Percentiles rank a stretch among this genome's conserved stretches.
These are phyloP conservation scores for Porites rus DNA, from an alignment of 92 coral and sea anemone species.

Conservation along the genomic window DNA sequence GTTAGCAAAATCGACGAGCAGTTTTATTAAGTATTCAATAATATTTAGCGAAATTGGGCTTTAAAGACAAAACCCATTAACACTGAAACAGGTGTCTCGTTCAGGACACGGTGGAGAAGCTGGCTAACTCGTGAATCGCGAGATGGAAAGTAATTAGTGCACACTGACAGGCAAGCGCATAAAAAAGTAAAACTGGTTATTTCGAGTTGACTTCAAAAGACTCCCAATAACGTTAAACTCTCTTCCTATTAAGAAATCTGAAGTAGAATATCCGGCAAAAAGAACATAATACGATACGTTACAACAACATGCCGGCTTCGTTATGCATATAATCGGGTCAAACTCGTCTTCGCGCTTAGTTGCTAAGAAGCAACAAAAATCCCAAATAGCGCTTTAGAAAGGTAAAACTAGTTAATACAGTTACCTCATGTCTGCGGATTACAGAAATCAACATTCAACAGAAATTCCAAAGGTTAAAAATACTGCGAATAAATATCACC, in stretches of 20 bases:
- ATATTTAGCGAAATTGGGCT: neutral
- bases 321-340: neutral
- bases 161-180: too few relatives aligned
- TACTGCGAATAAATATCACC: too few relatives aligned
- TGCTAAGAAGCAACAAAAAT: neutral
- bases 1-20: neutral
- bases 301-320: neutral
- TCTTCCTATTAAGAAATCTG: neutral
- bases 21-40: neutral
- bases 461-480: too few relatives aligned
- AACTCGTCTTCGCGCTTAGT: too few relatives aligned
- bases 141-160: neutral
- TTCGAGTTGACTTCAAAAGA: too few relatives aligned
- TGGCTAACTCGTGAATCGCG: neutral
- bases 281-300: too few relatives aligned
- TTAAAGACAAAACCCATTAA: neutral
- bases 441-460: too few relatives aligned
- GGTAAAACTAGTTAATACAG: neutral
- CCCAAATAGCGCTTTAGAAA: neutral
- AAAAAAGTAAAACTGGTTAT: too few relatives aligned
- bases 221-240: too few relatives aligned
- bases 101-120: neutral
- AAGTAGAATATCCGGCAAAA: neutral
- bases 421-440: too few relatives aligned
- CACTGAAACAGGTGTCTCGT: constrained; percentile 12